These are phyloP conservation scores for Callimorpha dominula DNA, from an alignment of 2,888 invertebrate species.

Conservation along the genomic window DNA sequence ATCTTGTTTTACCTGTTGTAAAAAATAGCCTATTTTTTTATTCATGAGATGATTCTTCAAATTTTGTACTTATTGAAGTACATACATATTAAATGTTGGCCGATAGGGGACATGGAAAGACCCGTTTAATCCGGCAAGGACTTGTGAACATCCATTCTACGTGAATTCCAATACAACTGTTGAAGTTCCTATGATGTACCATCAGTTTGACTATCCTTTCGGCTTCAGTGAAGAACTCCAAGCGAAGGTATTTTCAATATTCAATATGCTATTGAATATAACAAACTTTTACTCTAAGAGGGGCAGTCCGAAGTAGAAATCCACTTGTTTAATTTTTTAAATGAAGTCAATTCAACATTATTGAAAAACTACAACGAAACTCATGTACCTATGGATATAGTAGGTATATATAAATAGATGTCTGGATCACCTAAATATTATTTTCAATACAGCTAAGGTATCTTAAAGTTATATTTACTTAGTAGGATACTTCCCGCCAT, in stretches of 20 bases:
- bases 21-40: background rate
- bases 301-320: background rate
- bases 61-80: background rate
- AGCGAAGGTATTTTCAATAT: slow-evolving; percentile 67
- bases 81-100: slow-evolving; percentile 26
- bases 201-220: slow-evolving; percentile 80
- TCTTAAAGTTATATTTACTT: too few relatives aligned
- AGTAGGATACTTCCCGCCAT: too few relatives aligned
- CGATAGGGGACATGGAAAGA: slow-evolving; percentile 89
- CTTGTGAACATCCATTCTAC: slow-evolving; percentile 89
- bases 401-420: background rate
- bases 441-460: too few relatives aligned
- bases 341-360: background rate
- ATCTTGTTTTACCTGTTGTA: too few relatives aligned
- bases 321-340: background rate
- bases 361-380: background rate
- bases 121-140: slow-evolving; percentile 88
- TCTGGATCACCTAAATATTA: background rate
- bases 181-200: slow-evolving; percentile 91
- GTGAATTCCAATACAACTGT: slow-evolving; percentile 83
- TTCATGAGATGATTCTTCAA: background rate
- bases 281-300: too few relatives aligned
- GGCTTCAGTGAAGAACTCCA: slow-evolving; percentile 68
- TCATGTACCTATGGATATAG: too few relatives aligned
- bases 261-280: background rate